Conservation (phyloP, 2,113 vertebrate species). For the Bubo blakistoni region DNA sequence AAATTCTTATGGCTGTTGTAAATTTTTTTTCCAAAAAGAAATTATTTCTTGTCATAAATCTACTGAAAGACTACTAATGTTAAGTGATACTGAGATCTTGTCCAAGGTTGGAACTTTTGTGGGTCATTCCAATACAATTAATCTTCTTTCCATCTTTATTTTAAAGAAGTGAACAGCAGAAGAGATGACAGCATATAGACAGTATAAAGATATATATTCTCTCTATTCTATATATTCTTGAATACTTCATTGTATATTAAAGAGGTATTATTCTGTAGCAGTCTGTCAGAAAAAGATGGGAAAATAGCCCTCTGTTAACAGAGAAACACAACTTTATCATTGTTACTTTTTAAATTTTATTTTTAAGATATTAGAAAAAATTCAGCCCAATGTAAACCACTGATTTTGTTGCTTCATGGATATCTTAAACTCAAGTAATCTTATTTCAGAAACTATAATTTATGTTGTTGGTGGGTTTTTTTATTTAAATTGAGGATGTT, state of each 20-base stretch:
- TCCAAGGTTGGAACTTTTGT: not conserved
- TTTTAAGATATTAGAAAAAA: not conserved
- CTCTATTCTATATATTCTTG: not conserved
- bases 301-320: not conserved
- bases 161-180: not conserved
- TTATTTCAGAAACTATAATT: not conserved
- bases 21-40: not conserved
- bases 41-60: not conserved
- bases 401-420: not conserved
- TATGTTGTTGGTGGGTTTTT: fast-evolving
- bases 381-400: fast-evolving
- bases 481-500: not conserved
- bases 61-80: not conserved
- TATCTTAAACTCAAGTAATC: not conserved
- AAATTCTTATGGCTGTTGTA: not conserved
- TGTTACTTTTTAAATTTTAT: not conserved
- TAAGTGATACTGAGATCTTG: not conserved
- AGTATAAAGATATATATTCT: not conserved
- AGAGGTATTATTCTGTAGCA: not conserved
- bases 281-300: not conserved
- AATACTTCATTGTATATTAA: not conserved
- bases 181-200: not conserved
- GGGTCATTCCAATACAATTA: not conserved
- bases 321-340: not conserved
- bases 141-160: not conserved